Evolutionary conservation across 2,797 vertebrate species (phyloP).

Genomic region (Arremon aurantiirostris): DNA sequence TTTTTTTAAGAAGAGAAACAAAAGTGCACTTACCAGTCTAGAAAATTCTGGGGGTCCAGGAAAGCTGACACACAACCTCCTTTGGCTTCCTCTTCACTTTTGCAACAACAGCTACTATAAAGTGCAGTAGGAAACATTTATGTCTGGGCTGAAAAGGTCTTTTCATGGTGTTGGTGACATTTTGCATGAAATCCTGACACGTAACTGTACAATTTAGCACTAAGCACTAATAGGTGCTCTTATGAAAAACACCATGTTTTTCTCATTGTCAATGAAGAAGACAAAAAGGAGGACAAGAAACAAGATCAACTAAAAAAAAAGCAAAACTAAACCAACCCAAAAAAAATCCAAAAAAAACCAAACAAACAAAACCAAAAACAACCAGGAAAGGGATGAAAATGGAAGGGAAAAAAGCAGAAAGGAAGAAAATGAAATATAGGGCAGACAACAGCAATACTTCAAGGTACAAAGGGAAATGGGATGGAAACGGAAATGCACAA

Average conservation of each 20-base stretch:
- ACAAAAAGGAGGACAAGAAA: neutral
- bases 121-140: neutral
- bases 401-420: neutral
- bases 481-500: neutral
- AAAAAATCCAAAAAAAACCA: no score
- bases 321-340: neutral
- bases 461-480: neutral
- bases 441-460: neutral
- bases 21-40: neutral
- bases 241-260: neutral
- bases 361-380: accelerated
- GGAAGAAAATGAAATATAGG: neutral
- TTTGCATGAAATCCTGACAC: neutral
- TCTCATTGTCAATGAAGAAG: neutral
- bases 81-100: neutral
- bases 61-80: neutral
- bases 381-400: neutral
- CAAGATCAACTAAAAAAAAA: neutral
- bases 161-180: neutral
- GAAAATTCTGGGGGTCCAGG: neutral
- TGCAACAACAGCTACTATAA: neutral
- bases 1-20: neutral
- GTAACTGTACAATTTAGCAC: neutral
- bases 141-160: neutral
- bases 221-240: neutral